phyloP scores from a whole-genome alignment of 2,888 invertebrate species.

The Adelphocoris suturalis region DNA sequence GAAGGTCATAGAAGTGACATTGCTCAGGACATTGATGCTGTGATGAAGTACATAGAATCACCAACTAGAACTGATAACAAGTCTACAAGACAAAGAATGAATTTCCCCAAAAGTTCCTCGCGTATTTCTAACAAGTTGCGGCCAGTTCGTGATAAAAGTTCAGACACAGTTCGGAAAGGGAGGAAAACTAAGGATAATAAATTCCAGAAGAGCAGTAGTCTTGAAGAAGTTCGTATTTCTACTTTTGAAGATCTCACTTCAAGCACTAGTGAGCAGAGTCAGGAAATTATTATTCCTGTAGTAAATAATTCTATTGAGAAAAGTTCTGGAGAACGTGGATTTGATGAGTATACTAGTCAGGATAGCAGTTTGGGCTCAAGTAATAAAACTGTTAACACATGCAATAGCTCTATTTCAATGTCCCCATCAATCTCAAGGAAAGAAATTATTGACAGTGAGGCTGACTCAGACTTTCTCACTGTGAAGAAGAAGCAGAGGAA shows the following conservation, averaged over 20 bases:
- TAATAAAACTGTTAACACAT: constrained; percentile 11
- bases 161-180: constrained; percentile 74
- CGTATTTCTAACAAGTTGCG: constrained; percentile 76
- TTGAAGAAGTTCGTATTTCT: constrained; percentile 89
- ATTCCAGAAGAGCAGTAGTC: constrained; percentile 86
- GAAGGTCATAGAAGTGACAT: constrained; percentile 88
- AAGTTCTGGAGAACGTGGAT: neutral
- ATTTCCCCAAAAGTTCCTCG: constrained; percentile 73
- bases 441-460: constrained; percentile 37
- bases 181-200: constrained; percentile 77
- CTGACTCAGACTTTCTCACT: constrained; percentile 77
- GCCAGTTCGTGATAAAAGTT: constrained; percentile 74
- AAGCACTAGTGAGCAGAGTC: constrained; percentile 23
- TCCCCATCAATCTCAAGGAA: constrained; percentile 35
- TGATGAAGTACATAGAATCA: constrained; percentile 87
- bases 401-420: neutral
- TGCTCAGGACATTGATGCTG: constrained; percentile 83
- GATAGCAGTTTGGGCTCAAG: constrained; percentile 20
- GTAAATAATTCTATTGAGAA: constrained; percentile 43
- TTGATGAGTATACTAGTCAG: constrained; percentile 61
- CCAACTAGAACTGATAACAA: constrained; percentile 74
- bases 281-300: neutral
- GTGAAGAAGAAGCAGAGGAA: constrained; percentile 77
- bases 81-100: constrained; percentile 77
- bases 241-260: constrained; percentile 85